Evolutionary conservation across 2,113 vertebrate genomes (phyloP).

Genomic region (Cranoglanis bouderius): DNA sequence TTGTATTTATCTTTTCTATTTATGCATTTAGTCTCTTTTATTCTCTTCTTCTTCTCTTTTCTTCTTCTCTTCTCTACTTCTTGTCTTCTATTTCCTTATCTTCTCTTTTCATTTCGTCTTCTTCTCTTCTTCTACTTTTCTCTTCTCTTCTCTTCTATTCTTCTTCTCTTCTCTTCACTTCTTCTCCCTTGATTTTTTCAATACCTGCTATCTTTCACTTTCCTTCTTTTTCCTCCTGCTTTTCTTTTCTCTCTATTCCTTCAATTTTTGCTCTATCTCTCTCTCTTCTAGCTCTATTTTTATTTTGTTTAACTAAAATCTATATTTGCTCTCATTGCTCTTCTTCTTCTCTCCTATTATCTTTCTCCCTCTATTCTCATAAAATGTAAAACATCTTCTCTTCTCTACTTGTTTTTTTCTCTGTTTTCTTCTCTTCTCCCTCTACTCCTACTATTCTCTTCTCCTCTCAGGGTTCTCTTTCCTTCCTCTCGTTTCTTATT

Average conservation of each 20-base stretch:
- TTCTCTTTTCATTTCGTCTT: constrained; percentile 8
- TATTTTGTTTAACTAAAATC: not conserved
- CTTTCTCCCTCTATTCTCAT: not conserved
- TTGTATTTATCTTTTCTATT: not conserved
- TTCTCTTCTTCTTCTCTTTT: constrained; percentile 30
- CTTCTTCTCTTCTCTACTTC: not conserved
- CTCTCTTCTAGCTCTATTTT: constrained; percentile 4
- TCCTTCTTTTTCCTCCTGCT: not conserved
- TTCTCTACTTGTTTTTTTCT: constrained; percentile 25
- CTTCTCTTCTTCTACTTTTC: not conserved
- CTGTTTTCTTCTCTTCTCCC: not conserved
- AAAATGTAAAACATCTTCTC: not conserved
- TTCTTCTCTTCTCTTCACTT: not conserved
- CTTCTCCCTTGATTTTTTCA: not conserved
- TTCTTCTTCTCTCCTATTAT: not conserved
- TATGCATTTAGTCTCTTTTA: not conserved
- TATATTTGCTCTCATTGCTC: constrained; percentile 4
- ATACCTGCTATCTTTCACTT: not conserved
- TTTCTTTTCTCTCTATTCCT: not conserved
- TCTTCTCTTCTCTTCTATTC: not conserved
- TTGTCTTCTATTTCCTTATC: not conserved
- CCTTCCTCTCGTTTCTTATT: not conserved
- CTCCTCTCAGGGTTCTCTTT: not conserved
- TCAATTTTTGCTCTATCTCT: no score
- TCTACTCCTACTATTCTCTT: not conserved